These are phyloP conservation scores for Agriotes lineatus DNA, from an alignment of 2,888 invertebrate species.

Conservation along the genomic window DNA sequence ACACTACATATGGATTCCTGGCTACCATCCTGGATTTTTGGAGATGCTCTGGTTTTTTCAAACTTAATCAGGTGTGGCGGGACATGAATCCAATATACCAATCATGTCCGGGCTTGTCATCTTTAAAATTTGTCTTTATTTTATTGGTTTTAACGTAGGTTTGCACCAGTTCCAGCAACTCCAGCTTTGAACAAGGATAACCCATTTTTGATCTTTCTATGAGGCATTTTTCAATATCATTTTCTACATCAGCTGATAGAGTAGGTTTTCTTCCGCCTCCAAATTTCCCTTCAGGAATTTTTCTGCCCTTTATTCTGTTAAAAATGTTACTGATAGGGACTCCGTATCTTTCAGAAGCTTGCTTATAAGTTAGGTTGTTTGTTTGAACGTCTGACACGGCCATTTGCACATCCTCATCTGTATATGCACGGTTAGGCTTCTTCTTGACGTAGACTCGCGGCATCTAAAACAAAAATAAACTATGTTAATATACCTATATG, in stretches of 20 bases:
- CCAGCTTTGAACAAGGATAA: too few species aligned
- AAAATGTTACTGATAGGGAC: background rate
- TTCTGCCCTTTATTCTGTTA: background rate
- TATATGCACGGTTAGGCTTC: too few species aligned
- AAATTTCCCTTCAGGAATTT: too few species aligned
- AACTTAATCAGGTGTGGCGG: conserved; percentile 35
- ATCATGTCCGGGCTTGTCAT: conserved; percentile 45
- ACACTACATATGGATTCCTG: conserved; percentile 44
- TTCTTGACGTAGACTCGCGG: too few species aligned
- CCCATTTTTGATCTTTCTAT: background rate
- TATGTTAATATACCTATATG: too few species aligned
- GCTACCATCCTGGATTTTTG: conserved; percentile 44
- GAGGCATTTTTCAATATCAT: background rate
- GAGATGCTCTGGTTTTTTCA: conserved; percentile 48
- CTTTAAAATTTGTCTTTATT: conserved; percentile 10
- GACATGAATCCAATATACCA: conserved; percentile 37
- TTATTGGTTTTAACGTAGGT: background rate
- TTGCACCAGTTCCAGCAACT: background rate
- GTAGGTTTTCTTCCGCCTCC: too few species aligned
- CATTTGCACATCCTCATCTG: too few species aligned
- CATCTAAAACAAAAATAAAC: too few species aligned
- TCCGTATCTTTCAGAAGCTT: background rate
- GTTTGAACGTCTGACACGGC: background rate
- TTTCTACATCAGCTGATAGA: too few species aligned
- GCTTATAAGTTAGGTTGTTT: background rate